Evolutionary conservation across 2,888 invertebrate genomes (phyloP).

Genomic region (Caenorhabditis becei): DNA sequence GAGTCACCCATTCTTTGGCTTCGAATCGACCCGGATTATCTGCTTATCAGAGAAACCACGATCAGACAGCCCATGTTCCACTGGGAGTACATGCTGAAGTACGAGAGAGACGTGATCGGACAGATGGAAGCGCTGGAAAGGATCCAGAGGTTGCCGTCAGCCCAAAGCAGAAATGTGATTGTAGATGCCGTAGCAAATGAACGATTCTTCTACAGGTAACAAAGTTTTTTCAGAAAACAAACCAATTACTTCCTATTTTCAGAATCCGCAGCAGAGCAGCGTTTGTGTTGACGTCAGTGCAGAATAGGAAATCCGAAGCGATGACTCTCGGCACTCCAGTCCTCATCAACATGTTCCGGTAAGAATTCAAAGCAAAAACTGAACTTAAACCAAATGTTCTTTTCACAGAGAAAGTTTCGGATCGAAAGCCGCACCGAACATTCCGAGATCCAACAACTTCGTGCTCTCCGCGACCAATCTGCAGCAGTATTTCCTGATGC

Average conservation of each 20-base stretch:
- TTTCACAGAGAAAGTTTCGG: constrained; percentile 67
- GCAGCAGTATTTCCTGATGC: constrained; percentile 80
- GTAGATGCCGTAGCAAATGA: constrained; percentile 97
- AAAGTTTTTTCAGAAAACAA: no score
- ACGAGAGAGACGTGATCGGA: constrained; percentile 97
- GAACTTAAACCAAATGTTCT: background rate
- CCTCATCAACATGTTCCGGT: constrained; percentile 84
- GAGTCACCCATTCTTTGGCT: constrained; percentile 99
- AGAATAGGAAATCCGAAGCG: constrained; percentile 83
- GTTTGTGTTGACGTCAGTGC: constrained; percentile 73
- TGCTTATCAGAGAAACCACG: constrained; percentile 82
- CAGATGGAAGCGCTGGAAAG: constrained; percentile 82
- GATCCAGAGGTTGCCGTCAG: constrained; percentile 91
- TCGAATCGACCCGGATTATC: constrained; percentile 83
- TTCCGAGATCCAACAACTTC: constrained; percentile 75
- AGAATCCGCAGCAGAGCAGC: constrained; percentile 79
- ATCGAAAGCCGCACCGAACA: constrained; percentile 72
- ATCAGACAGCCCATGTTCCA: constrained; percentile 83
- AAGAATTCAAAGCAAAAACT: background rate
- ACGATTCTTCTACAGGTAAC: constrained; percentile 75
- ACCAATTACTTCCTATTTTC: constrained; percentile 23
- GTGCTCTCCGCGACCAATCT: constrained; percentile 75
- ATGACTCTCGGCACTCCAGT: constrained; percentile 98
- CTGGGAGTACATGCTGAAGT: constrained; percentile 97
- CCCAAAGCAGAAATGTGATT: constrained; percentile 91